Evolutionary conservation across 2,113 vertebrate genomes (phyloP).

Genomic region (Melanostigma gelatinosum): DNA sequence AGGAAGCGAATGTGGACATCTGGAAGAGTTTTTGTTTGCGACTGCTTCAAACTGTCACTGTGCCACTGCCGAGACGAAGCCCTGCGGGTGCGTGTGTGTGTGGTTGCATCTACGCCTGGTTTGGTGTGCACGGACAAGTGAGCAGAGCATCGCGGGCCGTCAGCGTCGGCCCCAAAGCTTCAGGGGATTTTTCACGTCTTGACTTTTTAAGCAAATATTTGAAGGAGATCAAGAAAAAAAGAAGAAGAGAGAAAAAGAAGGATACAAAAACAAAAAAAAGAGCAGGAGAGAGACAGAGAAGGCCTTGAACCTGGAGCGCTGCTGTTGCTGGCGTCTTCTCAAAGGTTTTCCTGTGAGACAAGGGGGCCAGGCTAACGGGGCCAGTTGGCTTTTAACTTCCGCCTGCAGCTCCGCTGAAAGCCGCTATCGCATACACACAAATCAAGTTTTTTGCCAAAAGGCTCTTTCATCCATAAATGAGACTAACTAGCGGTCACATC

Average conservation of each 20-base stretch:
- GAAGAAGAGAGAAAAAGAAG: slow-evolving; percentile 49
- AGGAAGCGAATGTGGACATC: slow-evolving; percentile 54
- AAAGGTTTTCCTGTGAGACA: slow-evolving; percentile 78
- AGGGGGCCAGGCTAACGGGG: slow-evolving; percentile 53
- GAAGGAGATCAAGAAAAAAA: slow-evolving; percentile 64
- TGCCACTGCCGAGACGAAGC: slow-evolving; percentile 46
- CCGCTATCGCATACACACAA: slow-evolving; percentile 29
- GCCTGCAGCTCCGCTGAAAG: slow-evolving; percentile 47
- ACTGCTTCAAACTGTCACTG: slow-evolving; percentile 35
- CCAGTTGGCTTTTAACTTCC: slow-evolving; percentile 62
- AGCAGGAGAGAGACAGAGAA: slow-evolving; percentile 65
- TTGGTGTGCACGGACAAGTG: background rate
- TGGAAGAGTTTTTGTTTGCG: slow-evolving; percentile 72
- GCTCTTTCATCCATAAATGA: slow-evolving; percentile 42
- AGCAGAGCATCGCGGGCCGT: slow-evolving; percentile 49
- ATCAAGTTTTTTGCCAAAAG: slow-evolving; percentile 24
- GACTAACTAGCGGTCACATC: slow-evolving; percentile 45
- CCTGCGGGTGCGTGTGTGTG: slow-evolving; percentile 12
- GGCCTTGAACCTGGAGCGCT: slow-evolving; percentile 68
- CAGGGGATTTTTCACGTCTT: slow-evolving; percentile 73
- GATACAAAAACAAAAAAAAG: background rate
- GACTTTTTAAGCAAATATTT: slow-evolving; percentile 79
- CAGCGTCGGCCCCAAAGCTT: slow-evolving; percentile 46
- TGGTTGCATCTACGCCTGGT: slow-evolving; percentile 19
- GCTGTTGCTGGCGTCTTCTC: slow-evolving; percentile 79